These are phyloP conservation scores for Balanococcus diminutus DNA, from an alignment of 2,888 invertebrate genomes.

Conservation along the genomic window DNA sequence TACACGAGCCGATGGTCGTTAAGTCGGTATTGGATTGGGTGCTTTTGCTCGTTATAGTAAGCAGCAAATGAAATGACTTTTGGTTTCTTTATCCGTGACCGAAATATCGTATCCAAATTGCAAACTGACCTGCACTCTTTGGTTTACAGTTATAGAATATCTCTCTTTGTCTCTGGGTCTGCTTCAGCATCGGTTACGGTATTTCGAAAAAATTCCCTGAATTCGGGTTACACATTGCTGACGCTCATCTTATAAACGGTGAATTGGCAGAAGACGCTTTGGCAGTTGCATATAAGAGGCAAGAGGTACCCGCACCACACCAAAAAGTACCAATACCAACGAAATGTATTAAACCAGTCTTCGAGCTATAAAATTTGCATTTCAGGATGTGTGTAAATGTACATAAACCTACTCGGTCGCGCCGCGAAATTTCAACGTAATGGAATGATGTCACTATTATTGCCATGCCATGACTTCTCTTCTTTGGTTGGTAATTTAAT, in stretches of 20 bases:
- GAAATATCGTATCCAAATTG: constrained; percentile 1
- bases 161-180: not conserved
- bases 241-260: not conserved
- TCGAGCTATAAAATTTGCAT: not conserved
- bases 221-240: not conserved
- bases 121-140: not conserved
- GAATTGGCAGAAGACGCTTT: not conserved
- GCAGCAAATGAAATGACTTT: constrained; percentile 5
- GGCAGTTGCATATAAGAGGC: not conserved
- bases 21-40: too few relatives aligned
- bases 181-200: not conserved
- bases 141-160: not conserved
- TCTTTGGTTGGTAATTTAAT: not conserved
- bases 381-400: not conserved
- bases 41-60: not conserved
- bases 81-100: constrained; percentile 24
- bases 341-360: not conserved
- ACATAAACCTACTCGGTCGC: not conserved
- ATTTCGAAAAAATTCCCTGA: not conserved
- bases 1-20: not conserved
- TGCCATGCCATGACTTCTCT: not conserved
- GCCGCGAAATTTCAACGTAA: not conserved
- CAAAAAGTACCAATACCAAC: not conserved
- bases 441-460: not conserved
- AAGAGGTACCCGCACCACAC: not conserved